Evolutionary conservation across 2,888 invertebrate genomes (phyloP).

Genomic region (Diplolepis rosae): DNA sequence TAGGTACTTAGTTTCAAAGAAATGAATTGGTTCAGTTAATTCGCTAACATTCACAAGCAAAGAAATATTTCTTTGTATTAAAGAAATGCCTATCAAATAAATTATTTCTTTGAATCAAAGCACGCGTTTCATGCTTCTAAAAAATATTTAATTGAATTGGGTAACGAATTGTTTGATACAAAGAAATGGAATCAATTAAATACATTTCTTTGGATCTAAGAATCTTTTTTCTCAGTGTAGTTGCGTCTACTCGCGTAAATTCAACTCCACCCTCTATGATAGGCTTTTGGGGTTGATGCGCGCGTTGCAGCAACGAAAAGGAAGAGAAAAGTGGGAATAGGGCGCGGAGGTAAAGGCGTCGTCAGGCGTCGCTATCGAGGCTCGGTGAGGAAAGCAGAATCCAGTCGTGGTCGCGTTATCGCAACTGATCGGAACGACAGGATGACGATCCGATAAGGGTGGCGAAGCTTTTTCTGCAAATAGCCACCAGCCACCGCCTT

Average conservation of each 20-base stretch:
- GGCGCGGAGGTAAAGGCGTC: background rate
- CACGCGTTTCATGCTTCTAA: too few species aligned
- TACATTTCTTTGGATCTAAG: too few species aligned
- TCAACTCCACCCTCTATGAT: background rate
- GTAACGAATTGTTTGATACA: too few species aligned
- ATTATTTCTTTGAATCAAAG: too few species aligned
- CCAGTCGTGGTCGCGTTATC: conserved; percentile 33
- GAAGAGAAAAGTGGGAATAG: background rate
- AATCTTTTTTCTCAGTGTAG: too few species aligned
- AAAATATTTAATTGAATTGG: too few species aligned
- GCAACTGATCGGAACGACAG: conserved; percentile 59
- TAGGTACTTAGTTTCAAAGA: too few species aligned
- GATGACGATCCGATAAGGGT: conserved; percentile 53
- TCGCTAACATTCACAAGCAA: too few species aligned
- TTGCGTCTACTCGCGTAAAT: background rate
- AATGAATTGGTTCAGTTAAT: too few species aligned
- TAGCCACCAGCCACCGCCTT: conserved; percentile 1
- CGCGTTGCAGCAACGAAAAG: background rate
- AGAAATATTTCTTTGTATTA: too few species aligned
- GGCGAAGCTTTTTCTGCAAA: conserved; percentile 20
- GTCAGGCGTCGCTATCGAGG: conserved; percentile 40
- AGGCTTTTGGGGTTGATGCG: background rate
- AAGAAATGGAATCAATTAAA: too few species aligned
- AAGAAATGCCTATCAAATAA: too few species aligned
- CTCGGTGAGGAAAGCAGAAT: background rate